These are phyloP conservation scores for Ahaetulla prasina DNA, from an alignment of 2,113 vertebrate species.

Conservation along the genomic window DNA sequence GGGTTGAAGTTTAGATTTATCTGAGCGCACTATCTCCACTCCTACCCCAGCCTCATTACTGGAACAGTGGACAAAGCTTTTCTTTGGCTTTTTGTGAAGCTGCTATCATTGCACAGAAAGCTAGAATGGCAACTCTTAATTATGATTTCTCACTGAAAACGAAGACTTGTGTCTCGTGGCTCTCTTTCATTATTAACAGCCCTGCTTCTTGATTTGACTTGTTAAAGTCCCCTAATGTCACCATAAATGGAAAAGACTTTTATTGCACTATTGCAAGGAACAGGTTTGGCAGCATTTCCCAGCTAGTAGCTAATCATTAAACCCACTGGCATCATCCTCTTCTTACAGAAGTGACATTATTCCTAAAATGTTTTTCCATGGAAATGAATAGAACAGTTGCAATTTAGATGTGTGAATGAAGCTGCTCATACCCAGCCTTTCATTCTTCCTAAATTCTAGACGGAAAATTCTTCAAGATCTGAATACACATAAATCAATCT, in stretches of 20 bases:
- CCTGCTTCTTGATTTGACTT: slow-evolving; percentile 7
- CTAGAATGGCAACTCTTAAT: background rate
- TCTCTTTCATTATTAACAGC: background rate
- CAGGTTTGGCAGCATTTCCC: background rate
- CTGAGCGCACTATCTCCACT: no score
- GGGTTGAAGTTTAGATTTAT: background rate
- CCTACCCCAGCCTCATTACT: background rate
- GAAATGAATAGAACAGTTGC: background rate
- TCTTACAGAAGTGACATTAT: background rate
- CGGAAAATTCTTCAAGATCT: background rate
- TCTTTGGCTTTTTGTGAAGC: fast-evolving
- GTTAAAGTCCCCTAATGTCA: background rate
- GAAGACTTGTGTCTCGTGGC: background rate
- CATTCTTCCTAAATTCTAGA: background rate
- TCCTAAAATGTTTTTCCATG: background rate
- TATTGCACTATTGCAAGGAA: slow-evolving; percentile 1
- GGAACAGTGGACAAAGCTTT: background rate
- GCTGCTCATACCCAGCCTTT: background rate
- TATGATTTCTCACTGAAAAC: background rate
- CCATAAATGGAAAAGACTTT: background rate
- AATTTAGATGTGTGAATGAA: background rate
- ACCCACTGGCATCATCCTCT: background rate
- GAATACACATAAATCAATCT: background rate
- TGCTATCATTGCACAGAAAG: background rate
- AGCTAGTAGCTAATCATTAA: background rate